Evolutionary conservation across 2,888 invertebrate species (phyloP), one percentile per base, ranked within the genome.

Genomic region (Macaria liturata): DNA sequence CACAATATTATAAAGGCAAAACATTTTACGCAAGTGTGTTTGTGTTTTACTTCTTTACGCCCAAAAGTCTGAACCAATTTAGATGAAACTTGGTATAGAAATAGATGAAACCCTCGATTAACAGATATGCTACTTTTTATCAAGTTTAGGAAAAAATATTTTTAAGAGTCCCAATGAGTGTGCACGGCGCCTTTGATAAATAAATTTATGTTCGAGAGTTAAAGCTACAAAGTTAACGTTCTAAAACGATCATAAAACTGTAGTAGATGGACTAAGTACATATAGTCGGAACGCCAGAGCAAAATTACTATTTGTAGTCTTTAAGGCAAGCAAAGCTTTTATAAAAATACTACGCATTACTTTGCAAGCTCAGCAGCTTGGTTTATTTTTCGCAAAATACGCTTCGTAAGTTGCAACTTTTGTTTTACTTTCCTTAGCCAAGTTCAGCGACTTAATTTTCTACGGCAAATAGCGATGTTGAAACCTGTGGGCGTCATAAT

Each of bases 321-420:
- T 49, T 32, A 42, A 51, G 42, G 31, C 39, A 53, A 53, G 46
- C 44, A 61, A 59, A 63, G 57, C 57, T 63, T 49, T 59, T 50
- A 46, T 56, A 57, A 60, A 48, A 56, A 60, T 46, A n/a, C 51
- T 45, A 49, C 31, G 43, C 39, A 39, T 44, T 55, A 57, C 47
- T 62, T 64, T 55, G 9, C 51, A 42, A 49, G 39, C 49, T 54
- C 50, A 8, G 40, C 4, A 50, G 39, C 34, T 47, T 40, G n/a
- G 55, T 66, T 62, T 52, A 51, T 57, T 61, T 61, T 57, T 62
- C 58, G 43, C 46, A 44, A 53, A 56, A 50, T 52, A 59, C 32
- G 30, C 40, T 48, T 57, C 44, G 47, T 48, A 46, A 49, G 34
- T 45, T 52, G 54, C 7, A 49, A 59, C 49, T 57, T 61, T 63